Percentiles rank a stretch among this genome's conserved stretches.
These are phyloP conservation scores for Archaeoteleia sp. DNA, from an alignment of 2,888 invertebrate genomes.

Conservation along the genomic window DNA sequence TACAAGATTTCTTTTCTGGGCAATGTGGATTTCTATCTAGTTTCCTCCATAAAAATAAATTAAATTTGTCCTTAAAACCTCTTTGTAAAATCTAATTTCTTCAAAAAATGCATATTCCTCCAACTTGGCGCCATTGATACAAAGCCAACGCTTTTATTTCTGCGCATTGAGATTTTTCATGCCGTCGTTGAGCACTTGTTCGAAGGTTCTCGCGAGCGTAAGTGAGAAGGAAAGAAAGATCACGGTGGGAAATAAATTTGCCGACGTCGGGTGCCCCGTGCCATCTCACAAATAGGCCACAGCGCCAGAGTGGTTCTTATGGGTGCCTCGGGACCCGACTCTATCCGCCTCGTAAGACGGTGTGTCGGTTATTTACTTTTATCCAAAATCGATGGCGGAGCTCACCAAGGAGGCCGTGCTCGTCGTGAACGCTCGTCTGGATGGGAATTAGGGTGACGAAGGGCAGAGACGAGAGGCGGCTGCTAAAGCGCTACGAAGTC, in stretches of 20 bases:
- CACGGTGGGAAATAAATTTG: slow-evolving; percentile 58
- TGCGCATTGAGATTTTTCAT: not conserved
- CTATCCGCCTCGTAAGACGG: slow-evolving; percentile 30
- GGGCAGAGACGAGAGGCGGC: slow-evolving; percentile 15
- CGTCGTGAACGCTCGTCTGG: slow-evolving; percentile 23
- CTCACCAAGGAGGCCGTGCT: slow-evolving; percentile 22
- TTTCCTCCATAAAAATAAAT: no score
- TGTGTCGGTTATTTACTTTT: slow-evolving; percentile 47
- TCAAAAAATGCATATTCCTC: no score
- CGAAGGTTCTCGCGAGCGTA: slow-evolving; percentile 5
- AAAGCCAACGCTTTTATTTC: not conserved
- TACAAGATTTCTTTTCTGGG: no score
- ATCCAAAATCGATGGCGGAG: slow-evolving; percentile 42
- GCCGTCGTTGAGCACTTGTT: slow-evolving; percentile 16
- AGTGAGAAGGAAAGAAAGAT: slow-evolving; percentile 14
- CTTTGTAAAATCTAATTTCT: no score
- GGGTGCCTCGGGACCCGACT: slow-evolving; percentile 60
- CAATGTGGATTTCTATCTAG: no score
- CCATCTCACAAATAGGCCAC: slow-evolving; percentile 67
- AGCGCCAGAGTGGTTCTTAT: slow-evolving; percentile 64
- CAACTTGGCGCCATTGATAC: no score
- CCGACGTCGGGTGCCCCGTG: slow-evolving; percentile 54
- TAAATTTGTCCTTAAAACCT: no score
- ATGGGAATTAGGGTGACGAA: slow-evolving; percentile 22
- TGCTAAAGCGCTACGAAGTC: slow-evolving; percentile 14